A percentile compares a stretch with the other conserved stretches of the same genome.
Evolutionary conservation across 2,888 invertebrate species (phyloP).

Genomic region (Euplagia quadripunctaria): DNA sequence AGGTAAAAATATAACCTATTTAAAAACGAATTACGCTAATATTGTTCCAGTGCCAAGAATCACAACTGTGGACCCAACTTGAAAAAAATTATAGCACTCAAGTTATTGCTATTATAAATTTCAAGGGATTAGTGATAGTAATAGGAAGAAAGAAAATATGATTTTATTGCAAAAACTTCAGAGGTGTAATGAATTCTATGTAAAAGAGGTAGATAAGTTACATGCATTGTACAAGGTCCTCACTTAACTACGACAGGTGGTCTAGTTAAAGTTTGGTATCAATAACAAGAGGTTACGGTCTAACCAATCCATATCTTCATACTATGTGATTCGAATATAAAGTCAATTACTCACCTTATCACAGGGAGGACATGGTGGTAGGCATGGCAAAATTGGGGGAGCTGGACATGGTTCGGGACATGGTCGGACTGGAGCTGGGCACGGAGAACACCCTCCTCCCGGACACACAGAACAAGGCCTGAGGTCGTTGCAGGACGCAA

Average conservation of each 20-base stretch:
- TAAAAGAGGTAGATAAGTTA: not conserved
- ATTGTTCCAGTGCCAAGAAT: conserved; percentile 50
- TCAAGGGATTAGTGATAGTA: not conserved
- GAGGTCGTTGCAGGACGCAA: conserved; percentile 71
- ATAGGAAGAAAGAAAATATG: not conserved
- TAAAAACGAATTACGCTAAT: conserved; percentile 27
- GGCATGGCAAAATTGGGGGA: conserved; percentile 70
- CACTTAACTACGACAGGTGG: not conserved
- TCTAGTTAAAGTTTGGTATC: not conserved
- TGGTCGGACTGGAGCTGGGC: conserved; percentile 80
- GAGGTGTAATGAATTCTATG: not conserved
- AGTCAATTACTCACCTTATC: conserved; percentile 65
- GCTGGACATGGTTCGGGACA: conserved; percentile 73
- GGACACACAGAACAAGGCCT: conserved; percentile 78
- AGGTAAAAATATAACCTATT: conserved; percentile 31
- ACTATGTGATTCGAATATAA: not conserved
- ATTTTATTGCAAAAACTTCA: too few relatives aligned
- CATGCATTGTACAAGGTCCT: not conserved
- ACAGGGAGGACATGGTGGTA: conserved; percentile 79
- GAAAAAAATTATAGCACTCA: conserved; percentile 28
- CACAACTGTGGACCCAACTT: conserved; percentile 29
- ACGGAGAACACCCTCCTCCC: conserved; percentile 81
- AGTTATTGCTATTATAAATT: conserved; percentile 28
- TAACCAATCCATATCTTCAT: not conserved
- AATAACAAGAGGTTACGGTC: too few relatives aligned